Base-by-base conservation (phyloP, 2,888 invertebrate species). In the Cheilosia pagana region DNA sequence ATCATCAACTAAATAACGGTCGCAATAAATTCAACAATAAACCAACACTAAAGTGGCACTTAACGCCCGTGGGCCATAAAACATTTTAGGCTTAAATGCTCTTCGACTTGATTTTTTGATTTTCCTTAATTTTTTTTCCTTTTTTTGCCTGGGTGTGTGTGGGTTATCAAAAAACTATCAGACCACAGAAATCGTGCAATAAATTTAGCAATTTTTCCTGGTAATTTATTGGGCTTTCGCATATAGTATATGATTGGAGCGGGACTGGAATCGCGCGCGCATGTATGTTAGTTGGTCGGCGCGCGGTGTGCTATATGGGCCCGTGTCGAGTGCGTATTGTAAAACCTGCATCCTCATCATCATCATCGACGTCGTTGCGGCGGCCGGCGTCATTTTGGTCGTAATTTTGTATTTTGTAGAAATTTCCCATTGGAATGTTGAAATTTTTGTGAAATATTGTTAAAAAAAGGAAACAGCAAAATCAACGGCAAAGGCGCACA, bases 31-130 rank as follows among this genome's bases (percentile, higher is more conserved):
- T 81, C 67, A 75, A 75, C 81, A 81, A 81, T 81, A 85, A 85
- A 85, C 85, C 85, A 85, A 85, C 85, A 85, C 81, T 81, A 85
- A 85, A 81, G 81, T 85, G 85, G 85, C 75, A 85, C 81, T 85
- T 85, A 76, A 71, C 71, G 65, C 75, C 85, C 81, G 75, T 39
- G 14, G 67, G 85, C 75, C 16, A 75, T 75, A 55, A 53, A 70
- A 71, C 43, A 31, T 85, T 81, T 81, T 55, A 70, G 53, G 55
- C 53, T 76, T 75, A 81, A 85, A 81, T 67, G 79, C 68, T 75
- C 65, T 81, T 71, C 67, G 70, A 62, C 50, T 60, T 21, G 57
- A 68, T 76, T 53, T 50, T 55, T 65, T 50, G 35, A 6, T 12
- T 41, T 10, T 12, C 12, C 39, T 6, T 28, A 28, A 19, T 55